phyloP scores from a whole-genome alignment of 2,113 vertebrate genomes.

The Atractosteus spatula region DNA sequence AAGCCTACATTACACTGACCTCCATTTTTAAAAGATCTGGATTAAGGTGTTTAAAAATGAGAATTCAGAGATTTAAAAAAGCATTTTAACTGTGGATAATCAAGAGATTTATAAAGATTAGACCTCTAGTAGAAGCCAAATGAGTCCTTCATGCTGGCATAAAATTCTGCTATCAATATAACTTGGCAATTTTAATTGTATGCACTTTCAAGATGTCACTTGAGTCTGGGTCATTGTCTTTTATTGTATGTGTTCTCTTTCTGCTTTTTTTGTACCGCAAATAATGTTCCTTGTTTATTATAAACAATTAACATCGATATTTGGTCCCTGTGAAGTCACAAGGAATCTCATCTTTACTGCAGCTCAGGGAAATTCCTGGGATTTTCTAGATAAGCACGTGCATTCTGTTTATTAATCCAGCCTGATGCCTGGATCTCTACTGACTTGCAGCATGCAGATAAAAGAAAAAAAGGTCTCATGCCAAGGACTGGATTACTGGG shows the following conservation, averaged over 20 bases:
- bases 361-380: conserved; percentile 51
- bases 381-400: conserved; percentile 39
- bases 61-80: conserved; percentile 5
- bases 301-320: no score
- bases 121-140: background rate
- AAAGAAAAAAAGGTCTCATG: conserved; percentile 16
- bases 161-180: background rate
- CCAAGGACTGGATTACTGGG: conserved; percentile 16
- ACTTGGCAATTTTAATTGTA: background rate
- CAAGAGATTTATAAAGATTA: conserved; percentile 17
- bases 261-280: background rate
- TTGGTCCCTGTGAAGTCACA: conserved; percentile 11
- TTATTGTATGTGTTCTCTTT: background rate
- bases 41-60: conserved; percentile 5
- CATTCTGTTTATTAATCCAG: conserved; percentile 7
- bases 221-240: background rate
- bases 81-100: conserved; percentile 17
- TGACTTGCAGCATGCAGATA: conserved; percentile 7
- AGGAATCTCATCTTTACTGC: conserved; percentile 35
- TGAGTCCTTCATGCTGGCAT: background rate
- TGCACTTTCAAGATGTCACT: background rate
- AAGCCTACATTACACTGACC: no score
- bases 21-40: background rate
- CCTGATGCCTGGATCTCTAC: conserved; percentile 1
- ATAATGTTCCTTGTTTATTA: background rate